Conservation (phyloP, 2,888 invertebrate species). For the Spodoptera exigua region DNA sequence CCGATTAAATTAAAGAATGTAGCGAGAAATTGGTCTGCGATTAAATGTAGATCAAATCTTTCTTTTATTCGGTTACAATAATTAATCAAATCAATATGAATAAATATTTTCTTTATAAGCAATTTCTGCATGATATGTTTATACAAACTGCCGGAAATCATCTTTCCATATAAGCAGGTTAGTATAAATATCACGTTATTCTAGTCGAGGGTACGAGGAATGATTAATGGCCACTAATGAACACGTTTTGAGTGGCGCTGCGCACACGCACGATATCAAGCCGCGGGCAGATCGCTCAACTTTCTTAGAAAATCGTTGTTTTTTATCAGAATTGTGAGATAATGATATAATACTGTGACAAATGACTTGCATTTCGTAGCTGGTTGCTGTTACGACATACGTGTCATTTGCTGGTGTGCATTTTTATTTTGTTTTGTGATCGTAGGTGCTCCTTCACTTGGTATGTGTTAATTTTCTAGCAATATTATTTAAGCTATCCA, state of each 20-base stretch:
- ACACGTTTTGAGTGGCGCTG: slow-evolving; percentile 53
- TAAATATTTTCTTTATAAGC: slow-evolving; percentile 5
- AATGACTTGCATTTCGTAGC: slow-evolving; percentile 47
- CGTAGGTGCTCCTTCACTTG: too few relatives aligned
- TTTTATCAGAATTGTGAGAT: slow-evolving; percentile 36
- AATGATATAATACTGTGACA: slow-evolving; percentile 47
- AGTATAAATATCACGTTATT: slow-evolving; percentile 55
- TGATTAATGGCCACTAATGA: slow-evolving; percentile 69
- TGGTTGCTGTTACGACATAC: slow-evolving; percentile 16
- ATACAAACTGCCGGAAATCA: slow-evolving; percentile 50
- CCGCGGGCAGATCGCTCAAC: slow-evolving; percentile 33
- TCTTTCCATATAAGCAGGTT: slow-evolving; percentile 46
- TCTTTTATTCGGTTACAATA: slow-evolving; percentile 26
- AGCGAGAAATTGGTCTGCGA: slow-evolving; percentile 57
- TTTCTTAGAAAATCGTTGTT: slow-evolving; percentile 48
- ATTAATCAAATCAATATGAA: slow-evolving; percentile 37
- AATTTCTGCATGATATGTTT: slow-evolving; percentile 20
- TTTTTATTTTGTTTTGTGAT: neutral
- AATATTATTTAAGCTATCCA: too few relatives aligned
- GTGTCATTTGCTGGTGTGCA: neutral
- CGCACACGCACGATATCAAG: slow-evolving; percentile 36
- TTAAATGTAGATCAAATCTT: slow-evolving; percentile 50
- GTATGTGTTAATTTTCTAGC: neutral
- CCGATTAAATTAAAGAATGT: slow-evolving; percentile 65
- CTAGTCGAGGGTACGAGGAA: slow-evolving; percentile 45